Conservation (phyloP, 2,797 vertebrate species). For the Acrossocheilus fasciatus region DNA sequence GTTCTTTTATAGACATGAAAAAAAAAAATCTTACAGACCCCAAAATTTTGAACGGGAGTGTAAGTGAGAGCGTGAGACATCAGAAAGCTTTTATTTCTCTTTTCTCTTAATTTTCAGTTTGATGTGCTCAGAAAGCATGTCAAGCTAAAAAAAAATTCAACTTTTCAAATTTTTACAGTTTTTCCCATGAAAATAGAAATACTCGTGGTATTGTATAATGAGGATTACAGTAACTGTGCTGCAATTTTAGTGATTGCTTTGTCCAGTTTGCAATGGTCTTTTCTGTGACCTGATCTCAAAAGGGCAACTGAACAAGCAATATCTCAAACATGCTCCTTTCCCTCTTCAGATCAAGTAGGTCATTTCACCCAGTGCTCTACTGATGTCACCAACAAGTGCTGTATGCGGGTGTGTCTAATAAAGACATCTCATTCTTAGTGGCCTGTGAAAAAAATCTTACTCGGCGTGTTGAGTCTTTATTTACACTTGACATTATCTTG, state of each 20-base stretch:
- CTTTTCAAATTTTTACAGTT: not conserved
- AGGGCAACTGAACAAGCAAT: not conserved
- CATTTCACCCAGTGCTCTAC: not conserved
- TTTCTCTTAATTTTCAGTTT: not conserved
- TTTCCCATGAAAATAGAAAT: not conserved
- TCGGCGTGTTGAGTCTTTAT: not conserved
- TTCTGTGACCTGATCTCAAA: constrained; percentile 9
- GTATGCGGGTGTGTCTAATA: constrained; percentile 14
- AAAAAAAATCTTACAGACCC: not conserved
- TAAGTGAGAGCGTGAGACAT: not conserved
- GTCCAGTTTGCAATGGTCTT: not conserved
- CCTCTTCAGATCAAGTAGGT: not conserved
- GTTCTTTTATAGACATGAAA: not conserved
- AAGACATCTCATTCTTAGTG: not conserved
- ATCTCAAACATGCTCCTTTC: not conserved
- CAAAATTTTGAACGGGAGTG: not conserved
- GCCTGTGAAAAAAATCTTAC: not conserved
- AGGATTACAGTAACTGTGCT: too few relatives aligned
- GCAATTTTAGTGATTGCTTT: not conserved
- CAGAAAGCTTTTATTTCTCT: not conserved
- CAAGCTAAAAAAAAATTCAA: not conserved
- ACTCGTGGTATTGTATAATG: not conserved
- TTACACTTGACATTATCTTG: constrained; percentile 22
- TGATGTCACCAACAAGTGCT: constrained; percentile 1
- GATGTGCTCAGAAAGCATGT: not conserved